phyloP scores from a whole-genome alignment of 2,113 vertebrate species.

The Gymnarchus niloticus region DNA sequence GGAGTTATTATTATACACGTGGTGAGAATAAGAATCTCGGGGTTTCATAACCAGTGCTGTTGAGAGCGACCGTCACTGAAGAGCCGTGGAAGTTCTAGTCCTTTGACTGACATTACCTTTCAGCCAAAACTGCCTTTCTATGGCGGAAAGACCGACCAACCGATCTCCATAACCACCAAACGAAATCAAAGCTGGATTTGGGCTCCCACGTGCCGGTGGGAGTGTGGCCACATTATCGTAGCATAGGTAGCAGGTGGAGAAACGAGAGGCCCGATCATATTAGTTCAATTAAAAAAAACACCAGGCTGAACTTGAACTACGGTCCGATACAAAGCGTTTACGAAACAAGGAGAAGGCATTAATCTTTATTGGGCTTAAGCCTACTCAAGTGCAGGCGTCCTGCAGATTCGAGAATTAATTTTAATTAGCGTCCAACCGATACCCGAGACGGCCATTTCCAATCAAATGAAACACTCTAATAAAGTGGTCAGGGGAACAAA shows the following conservation, averaged over 20 bases:
- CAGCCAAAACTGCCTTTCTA: background rate
- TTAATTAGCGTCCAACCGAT: background rate
- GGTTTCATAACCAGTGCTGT: background rate
- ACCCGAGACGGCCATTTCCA: background rate
- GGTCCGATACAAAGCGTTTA: background rate
- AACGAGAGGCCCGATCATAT: no score
- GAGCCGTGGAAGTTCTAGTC: background rate
- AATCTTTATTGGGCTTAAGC: background rate
- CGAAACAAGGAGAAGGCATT: background rate
- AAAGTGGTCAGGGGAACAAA: background rate
- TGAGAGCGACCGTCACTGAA: background rate
- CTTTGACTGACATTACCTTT: no score
- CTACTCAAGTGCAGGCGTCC: background rate
- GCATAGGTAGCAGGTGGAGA: background rate
- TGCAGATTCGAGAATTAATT: background rate
- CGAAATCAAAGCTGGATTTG: no score
- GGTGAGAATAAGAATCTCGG: background rate
- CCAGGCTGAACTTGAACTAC: no score
- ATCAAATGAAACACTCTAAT: background rate
- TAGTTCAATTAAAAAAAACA: no score
- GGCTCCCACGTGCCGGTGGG: background rate
- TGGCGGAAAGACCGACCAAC: no score
- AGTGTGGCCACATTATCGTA: background rate
- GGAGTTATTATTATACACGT: background rate
- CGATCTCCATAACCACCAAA: no score